phyloP scores from a whole-genome alignment of 2,113 vertebrate species.

The Crotalus helleri region DNA sequence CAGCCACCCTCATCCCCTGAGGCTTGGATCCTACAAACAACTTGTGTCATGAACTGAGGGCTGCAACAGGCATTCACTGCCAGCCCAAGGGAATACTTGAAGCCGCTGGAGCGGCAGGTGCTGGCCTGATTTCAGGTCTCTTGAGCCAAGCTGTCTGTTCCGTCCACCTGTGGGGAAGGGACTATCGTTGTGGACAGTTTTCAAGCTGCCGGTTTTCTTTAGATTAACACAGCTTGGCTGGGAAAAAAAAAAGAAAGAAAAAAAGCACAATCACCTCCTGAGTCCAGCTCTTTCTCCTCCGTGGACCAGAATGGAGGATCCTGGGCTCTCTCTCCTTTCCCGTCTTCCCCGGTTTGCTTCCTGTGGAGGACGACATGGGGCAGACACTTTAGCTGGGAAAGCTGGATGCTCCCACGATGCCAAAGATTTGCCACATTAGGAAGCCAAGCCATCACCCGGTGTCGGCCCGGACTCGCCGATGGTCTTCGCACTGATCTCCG shows the following conservation, averaged over 20 bases:
- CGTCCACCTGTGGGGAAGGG: slow-evolving; percentile 3
- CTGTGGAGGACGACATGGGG: slow-evolving; percentile 2
- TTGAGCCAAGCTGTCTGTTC: slow-evolving; percentile 26
- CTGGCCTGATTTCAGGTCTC: slow-evolving; percentile 21
- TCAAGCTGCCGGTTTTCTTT: not conserved
- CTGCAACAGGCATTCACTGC: not conserved
- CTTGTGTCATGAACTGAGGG: not conserved
- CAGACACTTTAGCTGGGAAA: slow-evolving; percentile 22
- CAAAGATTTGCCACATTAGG: slow-evolving; percentile 29
- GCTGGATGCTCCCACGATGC: slow-evolving; percentile 16
- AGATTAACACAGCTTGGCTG: not conserved
- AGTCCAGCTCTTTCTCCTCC: slow-evolving; percentile 11
- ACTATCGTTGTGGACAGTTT: not conserved
- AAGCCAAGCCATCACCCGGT: slow-evolving; percentile 33
- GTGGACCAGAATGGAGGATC: not conserved
- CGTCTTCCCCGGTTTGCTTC: slow-evolving; percentile 14
- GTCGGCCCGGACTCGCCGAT: slow-evolving; percentile 34
- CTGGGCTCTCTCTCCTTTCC: slow-evolving; percentile 3
- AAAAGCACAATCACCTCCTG: slow-evolving; percentile 25
- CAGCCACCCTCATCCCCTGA: not conserved
- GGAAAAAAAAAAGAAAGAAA: not conserved
- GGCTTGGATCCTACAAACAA: not conserved
- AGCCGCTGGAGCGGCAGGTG: slow-evolving; percentile 17
- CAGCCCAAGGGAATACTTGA: slow-evolving; percentile 33
- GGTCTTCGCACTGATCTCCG: slow-evolving; percentile 35